Percentiles rank a stretch among this genome's conserved stretches.
Conservation (phyloP, 2,797 vertebrate species). For the Sylvia borin region DNA sequence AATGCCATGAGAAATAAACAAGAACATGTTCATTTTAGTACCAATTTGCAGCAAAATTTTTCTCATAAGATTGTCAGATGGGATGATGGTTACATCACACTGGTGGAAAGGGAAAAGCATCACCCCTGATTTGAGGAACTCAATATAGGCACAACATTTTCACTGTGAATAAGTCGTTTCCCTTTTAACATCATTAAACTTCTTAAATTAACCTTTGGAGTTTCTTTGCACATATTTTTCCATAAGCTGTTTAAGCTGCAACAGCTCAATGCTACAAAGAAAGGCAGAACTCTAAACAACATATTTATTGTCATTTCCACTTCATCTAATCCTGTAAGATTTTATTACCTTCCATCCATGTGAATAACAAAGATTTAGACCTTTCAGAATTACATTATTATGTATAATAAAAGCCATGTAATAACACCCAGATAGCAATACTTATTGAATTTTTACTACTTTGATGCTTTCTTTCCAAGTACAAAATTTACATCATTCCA, state of each 20-base stretch:
- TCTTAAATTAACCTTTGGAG: slow-evolving; percentile 31
- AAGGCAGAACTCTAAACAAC: slow-evolving; percentile 21
- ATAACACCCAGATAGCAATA: not conserved
- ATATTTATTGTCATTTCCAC: not conserved
- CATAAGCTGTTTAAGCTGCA: slow-evolving; percentile 2
- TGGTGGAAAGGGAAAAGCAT: not conserved
- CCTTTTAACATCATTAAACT: not conserved
- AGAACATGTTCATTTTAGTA: not conserved
- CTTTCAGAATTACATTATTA: not conserved
- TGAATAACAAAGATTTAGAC: not conserved
- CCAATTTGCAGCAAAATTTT: not conserved
- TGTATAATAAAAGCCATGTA: not conserved
- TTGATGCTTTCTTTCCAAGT: not conserved
- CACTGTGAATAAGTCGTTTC: not conserved
- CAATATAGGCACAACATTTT: not conserved
- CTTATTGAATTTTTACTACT: not conserved
- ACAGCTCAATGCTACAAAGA: not conserved
- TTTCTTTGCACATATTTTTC: not conserved
- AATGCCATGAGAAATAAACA: not conserved
- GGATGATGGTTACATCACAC: not conserved
- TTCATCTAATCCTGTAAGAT: not conserved
- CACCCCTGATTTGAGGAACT: not conserved
- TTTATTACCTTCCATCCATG: not conserved
- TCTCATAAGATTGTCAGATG: not conserved
- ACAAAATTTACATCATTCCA: not conserved